Evolutionary conservation across 2,888 invertebrate species (phyloP).

Genomic region (Chrysodeixis includens): DNA sequence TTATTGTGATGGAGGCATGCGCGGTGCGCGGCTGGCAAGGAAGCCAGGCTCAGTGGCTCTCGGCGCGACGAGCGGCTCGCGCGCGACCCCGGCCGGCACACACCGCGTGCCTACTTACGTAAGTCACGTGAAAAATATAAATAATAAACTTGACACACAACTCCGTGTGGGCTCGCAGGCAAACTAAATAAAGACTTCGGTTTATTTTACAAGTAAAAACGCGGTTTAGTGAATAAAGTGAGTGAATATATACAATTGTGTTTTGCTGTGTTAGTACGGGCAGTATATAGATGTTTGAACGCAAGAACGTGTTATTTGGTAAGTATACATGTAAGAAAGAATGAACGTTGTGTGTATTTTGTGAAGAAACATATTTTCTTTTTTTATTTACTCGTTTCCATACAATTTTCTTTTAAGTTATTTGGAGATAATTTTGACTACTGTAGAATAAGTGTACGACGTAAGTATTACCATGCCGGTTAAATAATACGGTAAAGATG

Average conservation of each 20-base stretch:
- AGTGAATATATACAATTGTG: conserved; percentile 66
- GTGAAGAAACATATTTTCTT: conserved; percentile 11
- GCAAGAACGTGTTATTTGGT: conserved; percentile 56
- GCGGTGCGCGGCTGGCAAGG: conserved; percentile 70
- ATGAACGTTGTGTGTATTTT: conserved; percentile 29
- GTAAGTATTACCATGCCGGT: not conserved
- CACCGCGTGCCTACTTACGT: conserved; percentile 77
- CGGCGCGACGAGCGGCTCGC: conserved; percentile 72
- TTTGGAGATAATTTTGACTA: no score
- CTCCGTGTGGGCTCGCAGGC: conserved; percentile 43
- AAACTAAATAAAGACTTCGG: conserved; percentile 35
- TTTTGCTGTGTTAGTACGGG: conserved; percentile 57
- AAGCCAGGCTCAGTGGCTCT: conserved; percentile 74
- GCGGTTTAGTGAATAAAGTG: conserved; percentile 56
- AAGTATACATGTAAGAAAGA: conserved; percentile 38
- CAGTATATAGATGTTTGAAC: conserved; percentile 44
- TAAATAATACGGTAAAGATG: no score
- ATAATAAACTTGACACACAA: conserved; percentile 56
- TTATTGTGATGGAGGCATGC: conserved; percentile 84
- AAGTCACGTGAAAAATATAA: conserved; percentile 70
- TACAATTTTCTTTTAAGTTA: no score
- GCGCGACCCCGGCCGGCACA: conserved; percentile 58
- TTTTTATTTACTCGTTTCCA: not conserved
- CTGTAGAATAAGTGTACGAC: not conserved
- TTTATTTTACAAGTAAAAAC: conserved; percentile 24